Evolutionary conservation across 1,140 invertebrate species (phyloP).

Genomic region (Latrodectus geometricus): DNA sequence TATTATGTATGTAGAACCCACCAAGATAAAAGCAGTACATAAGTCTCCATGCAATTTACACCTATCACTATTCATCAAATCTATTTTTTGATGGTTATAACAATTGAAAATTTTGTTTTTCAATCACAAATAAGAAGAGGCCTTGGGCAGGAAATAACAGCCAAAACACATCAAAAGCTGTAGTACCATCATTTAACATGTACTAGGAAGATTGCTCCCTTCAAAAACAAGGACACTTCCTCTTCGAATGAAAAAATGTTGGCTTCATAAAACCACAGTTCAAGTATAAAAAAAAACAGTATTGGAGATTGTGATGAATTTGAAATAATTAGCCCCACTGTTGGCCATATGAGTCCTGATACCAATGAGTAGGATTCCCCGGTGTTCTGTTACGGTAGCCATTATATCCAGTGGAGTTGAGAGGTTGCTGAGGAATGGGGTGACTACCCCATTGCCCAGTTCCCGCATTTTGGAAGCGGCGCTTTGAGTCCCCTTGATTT

Average conservation of each 20-base stretch:
- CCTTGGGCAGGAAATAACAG: constrained; percentile 51
- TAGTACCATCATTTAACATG: constrained; percentile 42
- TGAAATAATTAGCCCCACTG: constrained; percentile 74
- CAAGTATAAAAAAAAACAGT: constrained; percentile 41
- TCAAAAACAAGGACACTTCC: constrained; percentile 57
- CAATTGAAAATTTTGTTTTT: constrained; percentile 44
- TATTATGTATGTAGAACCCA: constrained; percentile 39
- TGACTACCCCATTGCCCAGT: constrained; percentile 71
- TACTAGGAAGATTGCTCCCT: constrained; percentile 54
- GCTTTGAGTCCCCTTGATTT: constrained; percentile 94
- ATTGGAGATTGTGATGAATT: constrained; percentile 17
- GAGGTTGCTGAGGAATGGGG: constrained; percentile 77
- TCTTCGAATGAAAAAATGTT: constrained; percentile 36
- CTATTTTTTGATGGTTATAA: constrained; percentile 23
- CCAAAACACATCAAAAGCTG: constrained; percentile 59
- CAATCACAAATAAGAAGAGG: constrained; percentile 34
- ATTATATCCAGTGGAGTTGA: constrained; percentile 68
- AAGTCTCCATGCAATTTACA: constrained; percentile 49
- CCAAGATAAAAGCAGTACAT: constrained; percentile 51
- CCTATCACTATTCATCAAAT: neutral
- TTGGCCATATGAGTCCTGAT: constrained; percentile 79
- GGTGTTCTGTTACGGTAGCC: constrained; percentile 36
- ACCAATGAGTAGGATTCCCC: constrained; percentile 77
- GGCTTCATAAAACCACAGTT: constrained; percentile 8
- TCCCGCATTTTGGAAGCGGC: constrained; percentile 80